Percentiles rank a stretch among this genome's conserved stretches.
Evolutionary conservation across 2,888 invertebrate genomes (phyloP).

Genomic region (Andrena hattorfiana): DNA sequence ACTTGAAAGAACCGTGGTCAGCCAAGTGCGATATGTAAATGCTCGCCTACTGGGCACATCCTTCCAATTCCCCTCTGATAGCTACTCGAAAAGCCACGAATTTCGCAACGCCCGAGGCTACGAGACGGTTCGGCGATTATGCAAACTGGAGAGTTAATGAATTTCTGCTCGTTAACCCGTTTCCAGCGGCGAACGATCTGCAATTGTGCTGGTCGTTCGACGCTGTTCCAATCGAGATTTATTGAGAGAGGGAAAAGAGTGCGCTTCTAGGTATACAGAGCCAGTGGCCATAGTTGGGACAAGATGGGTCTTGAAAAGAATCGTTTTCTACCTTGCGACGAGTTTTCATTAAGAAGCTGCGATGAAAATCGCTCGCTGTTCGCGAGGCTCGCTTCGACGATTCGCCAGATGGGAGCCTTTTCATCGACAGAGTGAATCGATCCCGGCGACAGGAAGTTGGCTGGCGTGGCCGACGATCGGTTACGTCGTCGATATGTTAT

Average conservation of each 20-base stretch:
- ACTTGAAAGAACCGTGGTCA: background rate
- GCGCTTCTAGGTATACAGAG: background rate
- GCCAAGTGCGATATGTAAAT: constrained; percentile 48
- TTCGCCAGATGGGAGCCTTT: constrained; percentile 11
- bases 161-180: constrained; percentile 55
- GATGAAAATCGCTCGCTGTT: background rate
- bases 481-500: constrained; percentile 63
- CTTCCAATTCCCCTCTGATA: constrained; percentile 32
- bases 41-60: constrained; percentile 56
- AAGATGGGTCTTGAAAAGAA: no score
- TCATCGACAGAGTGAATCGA: constrained; percentile 23
- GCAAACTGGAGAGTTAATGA: constrained; percentile 50
- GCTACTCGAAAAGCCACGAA: constrained; percentile 14
- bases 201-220: constrained; percentile 33
- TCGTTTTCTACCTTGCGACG: background rate
- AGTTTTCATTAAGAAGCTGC: background rate
- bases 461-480: constrained; percentile 40
- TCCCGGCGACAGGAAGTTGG: constrained; percentile 62
- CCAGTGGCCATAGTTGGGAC: no score
- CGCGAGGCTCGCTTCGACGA: background rate
- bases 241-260: background rate
- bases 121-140: constrained; percentile 60
- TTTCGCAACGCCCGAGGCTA: constrained; percentile 45
- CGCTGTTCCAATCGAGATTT: constrained; percentile 8
- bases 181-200: constrained; percentile 28